Conservation (phyloP, 2,888 invertebrate genomes). For the Hipparchia sbordonii region DNA sequence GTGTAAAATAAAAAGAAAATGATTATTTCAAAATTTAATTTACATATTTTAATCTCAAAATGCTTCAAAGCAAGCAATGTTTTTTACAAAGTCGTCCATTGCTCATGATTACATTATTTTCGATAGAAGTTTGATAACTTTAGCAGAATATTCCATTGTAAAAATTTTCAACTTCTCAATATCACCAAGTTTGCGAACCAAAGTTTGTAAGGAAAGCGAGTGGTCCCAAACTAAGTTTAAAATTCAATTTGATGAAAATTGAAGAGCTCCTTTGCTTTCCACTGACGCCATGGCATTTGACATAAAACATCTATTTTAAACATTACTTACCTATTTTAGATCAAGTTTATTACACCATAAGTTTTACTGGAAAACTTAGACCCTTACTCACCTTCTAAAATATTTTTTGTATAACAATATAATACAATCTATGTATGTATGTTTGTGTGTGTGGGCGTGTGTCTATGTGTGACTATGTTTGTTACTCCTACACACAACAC, state of each 20-base stretch:
- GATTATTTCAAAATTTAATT: too few species aligned
- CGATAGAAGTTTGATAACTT: conserved; percentile 10
- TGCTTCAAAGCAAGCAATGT: not conserved
- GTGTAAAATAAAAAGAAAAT: not conserved
- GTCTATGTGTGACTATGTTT: too few species aligned
- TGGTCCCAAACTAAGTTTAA: conserved; percentile 3
- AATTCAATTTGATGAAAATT: conserved; percentile 12
- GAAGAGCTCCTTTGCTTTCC: conserved; percentile 5
- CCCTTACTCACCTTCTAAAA: too few species aligned
- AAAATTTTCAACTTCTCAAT: conserved; percentile 12
- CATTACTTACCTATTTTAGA: not conserved
- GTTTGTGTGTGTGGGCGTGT: too few species aligned
- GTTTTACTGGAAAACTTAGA: too few species aligned
- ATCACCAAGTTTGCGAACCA: not conserved
- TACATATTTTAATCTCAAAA: too few species aligned
- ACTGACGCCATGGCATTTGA: not conserved
- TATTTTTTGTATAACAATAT: too few species aligned
- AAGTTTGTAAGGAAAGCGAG: conserved; percentile 11
- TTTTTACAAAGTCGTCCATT: not conserved
- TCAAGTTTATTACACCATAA: not conserved
- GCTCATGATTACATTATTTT: conserved; percentile 5
- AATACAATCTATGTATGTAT: too few species aligned
- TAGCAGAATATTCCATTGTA: conserved; percentile 14
- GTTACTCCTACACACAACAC: too few species aligned
- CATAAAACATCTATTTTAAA: not conserved